These are phyloP conservation scores for Glaucopsyche alexis DNA, from an alignment of 2,888 invertebrate genomes.

Conservation along the genomic window DNA sequence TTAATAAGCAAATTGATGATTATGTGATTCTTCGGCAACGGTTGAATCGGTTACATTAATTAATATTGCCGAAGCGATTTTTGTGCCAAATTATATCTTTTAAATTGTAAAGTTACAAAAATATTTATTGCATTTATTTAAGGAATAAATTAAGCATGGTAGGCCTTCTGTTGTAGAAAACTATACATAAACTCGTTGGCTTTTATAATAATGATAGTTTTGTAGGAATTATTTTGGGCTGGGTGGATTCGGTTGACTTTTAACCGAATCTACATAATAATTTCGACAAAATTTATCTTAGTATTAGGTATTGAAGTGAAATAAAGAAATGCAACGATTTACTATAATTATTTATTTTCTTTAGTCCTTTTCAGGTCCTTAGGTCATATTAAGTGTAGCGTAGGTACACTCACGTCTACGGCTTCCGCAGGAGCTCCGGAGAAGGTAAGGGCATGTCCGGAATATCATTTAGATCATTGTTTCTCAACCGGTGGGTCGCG, in stretches of 20 bases:
- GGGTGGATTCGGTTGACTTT: conserved; percentile 56
- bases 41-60: background rate
- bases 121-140: background rate
- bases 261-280: conserved; percentile 55
- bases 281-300: conserved; percentile 50
- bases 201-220: conserved; percentile 40
- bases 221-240: conserved; percentile 64
- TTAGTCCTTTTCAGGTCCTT: background rate
- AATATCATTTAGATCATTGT: background rate
- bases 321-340: conserved; percentile 41
- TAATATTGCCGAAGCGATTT: background rate
- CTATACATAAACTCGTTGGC: conserved; percentile 23
- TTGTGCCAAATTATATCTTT: background rate
- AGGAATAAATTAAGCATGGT: background rate
- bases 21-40: background rate
- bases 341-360: conserved; percentile 6
- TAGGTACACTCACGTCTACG: background rate
- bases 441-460: background rate
- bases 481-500: too few relatives aligned
- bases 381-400: background rate
- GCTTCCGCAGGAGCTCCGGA: background rate
- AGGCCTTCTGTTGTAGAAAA: conserved; percentile 9
- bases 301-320: conserved; percentile 36
- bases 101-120: background rate
- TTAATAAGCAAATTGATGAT: too few relatives aligned